Percentiles rank a stretch among this genome's conserved stretches.
Conservation (phyloP, 2,888 invertebrate genomes). For the Cancer borealis region DNA sequence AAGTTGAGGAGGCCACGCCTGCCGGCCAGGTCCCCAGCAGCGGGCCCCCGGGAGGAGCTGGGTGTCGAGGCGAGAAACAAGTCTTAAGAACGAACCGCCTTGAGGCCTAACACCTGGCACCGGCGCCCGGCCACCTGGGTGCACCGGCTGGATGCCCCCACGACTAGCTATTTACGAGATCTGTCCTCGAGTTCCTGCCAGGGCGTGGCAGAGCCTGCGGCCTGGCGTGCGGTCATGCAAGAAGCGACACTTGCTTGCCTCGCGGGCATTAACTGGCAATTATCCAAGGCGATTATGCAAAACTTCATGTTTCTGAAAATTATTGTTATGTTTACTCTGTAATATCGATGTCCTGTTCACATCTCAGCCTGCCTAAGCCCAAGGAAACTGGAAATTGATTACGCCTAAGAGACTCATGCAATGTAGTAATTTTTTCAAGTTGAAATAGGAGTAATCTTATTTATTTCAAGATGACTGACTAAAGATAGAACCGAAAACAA, state of each 20-base stretch:
- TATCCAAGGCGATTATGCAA: constrained; percentile 24
- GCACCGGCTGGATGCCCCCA: not conserved
- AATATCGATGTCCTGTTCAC: not conserved
- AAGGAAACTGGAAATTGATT: not conserved
- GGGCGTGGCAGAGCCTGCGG: constrained; percentile 18
- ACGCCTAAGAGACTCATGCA: constrained; percentile 18
- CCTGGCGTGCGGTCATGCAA: constrained; percentile 30
- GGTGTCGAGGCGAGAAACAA: constrained; percentile 14
- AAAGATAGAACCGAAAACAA: not conserved
- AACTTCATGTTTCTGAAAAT: constrained; percentile 8
- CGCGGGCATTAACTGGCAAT: not conserved
- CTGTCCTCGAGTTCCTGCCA: not conserved
- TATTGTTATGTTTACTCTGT: not conserved
- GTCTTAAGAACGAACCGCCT: constrained; percentile 11
- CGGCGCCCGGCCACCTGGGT: constrained; percentile 10
- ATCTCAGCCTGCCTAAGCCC: not conserved
- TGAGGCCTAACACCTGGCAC: constrained; percentile 13
- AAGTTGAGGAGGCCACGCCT: constrained; percentile 10
- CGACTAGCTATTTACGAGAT: not conserved
- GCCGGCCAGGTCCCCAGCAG: not conserved
- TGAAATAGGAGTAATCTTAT: not conserved
- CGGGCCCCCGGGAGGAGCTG: not conserved
- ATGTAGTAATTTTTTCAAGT: not conserved
- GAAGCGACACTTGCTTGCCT: constrained; percentile 15
- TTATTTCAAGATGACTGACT: not conserved